A percentile compares a stretch with the other conserved stretches of the same genome.
These are phyloP conservation scores for Camelus bactrianus DNA, from an alignment of 2,113 vertebrate genomes.

Conservation along the genomic window DNA sequence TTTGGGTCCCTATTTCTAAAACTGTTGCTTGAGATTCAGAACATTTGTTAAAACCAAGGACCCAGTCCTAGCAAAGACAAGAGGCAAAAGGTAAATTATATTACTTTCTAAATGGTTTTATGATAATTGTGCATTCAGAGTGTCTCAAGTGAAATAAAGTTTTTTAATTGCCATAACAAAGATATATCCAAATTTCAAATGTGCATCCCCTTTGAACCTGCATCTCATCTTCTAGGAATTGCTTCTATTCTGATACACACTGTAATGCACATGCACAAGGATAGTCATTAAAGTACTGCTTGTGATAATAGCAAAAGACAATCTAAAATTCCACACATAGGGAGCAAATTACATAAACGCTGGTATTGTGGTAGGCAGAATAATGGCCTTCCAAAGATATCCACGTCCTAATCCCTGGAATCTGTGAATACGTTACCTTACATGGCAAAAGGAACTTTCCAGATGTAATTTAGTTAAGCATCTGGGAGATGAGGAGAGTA, in stretches of 20 bases:
- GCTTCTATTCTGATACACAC: neutral
- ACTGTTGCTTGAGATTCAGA: neutral
- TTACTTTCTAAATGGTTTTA: neutral
- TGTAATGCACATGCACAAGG: neutral
- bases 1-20: neutral
- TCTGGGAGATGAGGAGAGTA: neutral
- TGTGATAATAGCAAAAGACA: neutral
- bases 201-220: neutral
- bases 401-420: neutral
- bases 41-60: constrained; percentile 14
- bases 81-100: neutral
- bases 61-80: neutral
- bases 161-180: neutral
- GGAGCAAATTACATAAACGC: neutral
- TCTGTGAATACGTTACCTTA: neutral
- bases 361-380: neutral
- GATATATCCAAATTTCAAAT: neutral
- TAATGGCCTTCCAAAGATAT: neutral
- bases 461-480: neutral
- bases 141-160: neutral
- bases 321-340: neutral
- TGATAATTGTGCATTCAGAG: neutral
- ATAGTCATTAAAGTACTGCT: neutral
- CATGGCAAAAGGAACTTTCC: neutral
- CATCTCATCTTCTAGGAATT: constrained; percentile 7